phyloP scores from a whole-genome alignment of 2,888 invertebrate species.

The Trissoscelio sp. region DNA sequence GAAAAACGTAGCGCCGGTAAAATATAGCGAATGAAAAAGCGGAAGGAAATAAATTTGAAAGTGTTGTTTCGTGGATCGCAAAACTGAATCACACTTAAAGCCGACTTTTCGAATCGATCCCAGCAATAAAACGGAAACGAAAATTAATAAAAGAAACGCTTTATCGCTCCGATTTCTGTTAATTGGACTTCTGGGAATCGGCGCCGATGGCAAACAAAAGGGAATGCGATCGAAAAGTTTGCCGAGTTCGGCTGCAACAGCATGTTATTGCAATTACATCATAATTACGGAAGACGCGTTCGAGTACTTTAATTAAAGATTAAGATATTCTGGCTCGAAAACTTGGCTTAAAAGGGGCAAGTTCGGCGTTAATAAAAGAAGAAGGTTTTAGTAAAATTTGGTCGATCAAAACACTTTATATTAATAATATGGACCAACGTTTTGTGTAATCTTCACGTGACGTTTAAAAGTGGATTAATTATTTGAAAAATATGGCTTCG shows the following conservation, averaged over 20 bases:
- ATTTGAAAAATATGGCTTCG: constrained; percentile 37
- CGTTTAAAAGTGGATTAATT: constrained; percentile 26
- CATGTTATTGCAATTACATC: constrained; percentile 76
- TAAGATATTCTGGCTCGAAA: constrained; percentile 75
- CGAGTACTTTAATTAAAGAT: constrained; percentile 77
- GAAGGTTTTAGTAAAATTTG: constrained; percentile 54
- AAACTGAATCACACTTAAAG: constrained; percentile 16
- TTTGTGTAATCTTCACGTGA: constrained; percentile 8
- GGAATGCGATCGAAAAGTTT: constrained; percentile 69
- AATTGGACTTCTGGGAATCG: constrained; percentile 72
- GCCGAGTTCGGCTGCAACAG: constrained; percentile 64
- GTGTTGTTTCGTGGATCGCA: constrained; percentile 16
- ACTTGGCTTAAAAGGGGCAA: constrained; percentile 72
- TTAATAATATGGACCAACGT: constrained; percentile 18
- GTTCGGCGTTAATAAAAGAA: constrained; percentile 48
- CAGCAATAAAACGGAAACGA: constrained; percentile 31
- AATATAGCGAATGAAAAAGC: not conserved
- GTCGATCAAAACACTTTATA: constrained; percentile 28
- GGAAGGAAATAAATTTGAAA: constrained; percentile 12
- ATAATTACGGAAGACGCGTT: constrained; percentile 74
- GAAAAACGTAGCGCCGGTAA: not conserved
- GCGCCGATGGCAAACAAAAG: constrained; percentile 48
- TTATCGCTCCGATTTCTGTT: constrained; percentile 65
- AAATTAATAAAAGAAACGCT: constrained; percentile 51
- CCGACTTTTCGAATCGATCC: constrained; percentile 33